These are phyloP conservation scores for Epizoanthus rinbou DNA, from an alignment of 92 coral and sea anemone species.

Conservation along the genomic window DNA sequence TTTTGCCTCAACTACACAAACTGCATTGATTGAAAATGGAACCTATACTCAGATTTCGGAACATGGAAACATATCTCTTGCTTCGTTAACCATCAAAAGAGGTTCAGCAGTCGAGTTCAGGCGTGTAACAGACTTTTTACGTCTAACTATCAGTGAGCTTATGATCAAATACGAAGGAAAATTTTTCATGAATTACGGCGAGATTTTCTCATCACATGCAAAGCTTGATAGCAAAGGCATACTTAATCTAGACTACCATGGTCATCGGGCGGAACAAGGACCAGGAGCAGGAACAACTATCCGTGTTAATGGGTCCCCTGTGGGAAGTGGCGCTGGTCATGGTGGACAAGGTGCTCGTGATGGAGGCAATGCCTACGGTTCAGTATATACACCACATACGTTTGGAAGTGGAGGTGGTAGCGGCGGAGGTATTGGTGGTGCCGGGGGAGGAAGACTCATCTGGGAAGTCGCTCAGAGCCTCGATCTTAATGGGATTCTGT, in stretches of 20 bases:
- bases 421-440: slow-evolving; percentile 62
- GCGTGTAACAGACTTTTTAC: slow-evolving; percentile 52
- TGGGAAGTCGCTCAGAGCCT: slow-evolving; percentile 70
- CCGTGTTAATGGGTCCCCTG: slow-evolving; percentile 7
- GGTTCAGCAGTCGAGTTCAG: slow-evolving; percentile 56
- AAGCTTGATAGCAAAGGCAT: slow-evolving; percentile 63
- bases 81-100: slow-evolving; percentile 56
- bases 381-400: slow-evolving; percentile 54
- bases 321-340: slow-evolving; percentile 71
- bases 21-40: slow-evolving; percentile 64
- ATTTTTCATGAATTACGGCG: slow-evolving; percentile 63
- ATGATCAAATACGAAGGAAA: slow-evolving; percentile 55
- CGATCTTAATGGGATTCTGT: slow-evolving; percentile 57
- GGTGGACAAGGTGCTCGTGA: slow-evolving; percentile 67
- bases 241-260: slow-evolving; percentile 49
- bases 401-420: slow-evolving; percentile 76
- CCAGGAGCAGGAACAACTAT: slow-evolving; percentile 64
- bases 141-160: slow-evolving; percentile 55
- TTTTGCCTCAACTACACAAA: slow-evolving; percentile 63
- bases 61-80: slow-evolving; percentile 69
- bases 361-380: slow-evolving; percentile 70
- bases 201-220: slow-evolving; percentile 64
- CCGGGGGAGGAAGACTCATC: slow-evolving; percentile 66
- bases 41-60: slow-evolving; percentile 54
- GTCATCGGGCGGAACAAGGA: slow-evolving; percentile 56